Conservation (phyloP, 64 coral and sea anemone genomes). For the Montipora foliosa region DNA sequence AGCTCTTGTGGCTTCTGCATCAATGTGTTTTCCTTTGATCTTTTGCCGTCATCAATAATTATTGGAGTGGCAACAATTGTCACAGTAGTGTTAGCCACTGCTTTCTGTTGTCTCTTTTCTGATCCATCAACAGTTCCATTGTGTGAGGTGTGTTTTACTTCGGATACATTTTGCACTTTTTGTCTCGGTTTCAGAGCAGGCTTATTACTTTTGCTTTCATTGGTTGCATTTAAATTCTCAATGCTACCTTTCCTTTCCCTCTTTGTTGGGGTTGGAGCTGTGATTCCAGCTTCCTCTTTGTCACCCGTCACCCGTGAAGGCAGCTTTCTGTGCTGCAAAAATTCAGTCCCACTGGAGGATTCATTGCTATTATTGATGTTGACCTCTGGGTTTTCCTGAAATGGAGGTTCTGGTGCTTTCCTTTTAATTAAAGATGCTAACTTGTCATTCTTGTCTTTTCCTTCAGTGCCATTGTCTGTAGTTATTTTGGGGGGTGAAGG, state of each 20-base stretch:
- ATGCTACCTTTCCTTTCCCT: slow-evolving; percentile 52
- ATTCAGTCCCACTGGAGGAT: background rate
- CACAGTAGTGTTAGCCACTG: background rate
- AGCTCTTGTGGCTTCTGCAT: background rate
- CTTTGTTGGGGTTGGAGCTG: slow-evolving; percentile 49
- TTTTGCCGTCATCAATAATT: background rate
- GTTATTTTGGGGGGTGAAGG: slow-evolving; percentile 52
- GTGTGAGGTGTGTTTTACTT: background rate
- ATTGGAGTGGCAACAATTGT: slow-evolving; percentile 32
- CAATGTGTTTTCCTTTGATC: background rate
- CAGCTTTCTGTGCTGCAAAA: background rate
- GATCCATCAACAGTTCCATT: background rate
- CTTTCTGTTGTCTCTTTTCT: background rate
- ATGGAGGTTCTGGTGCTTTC: slow-evolving; percentile 26
- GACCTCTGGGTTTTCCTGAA: background rate
- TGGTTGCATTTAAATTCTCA: slow-evolving; percentile 28
- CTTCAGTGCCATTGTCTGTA: background rate
- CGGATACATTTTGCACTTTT: slow-evolving; percentile 7
- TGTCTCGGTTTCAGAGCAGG: background rate
- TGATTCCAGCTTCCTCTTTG: background rate
- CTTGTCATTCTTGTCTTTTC: background rate
- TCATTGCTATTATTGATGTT: background rate
- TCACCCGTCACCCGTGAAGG: background rate
- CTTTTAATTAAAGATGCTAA: background rate
- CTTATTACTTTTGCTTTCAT: background rate